A percentile compares a stretch with the other conserved stretches of the same genome.
Evolutionary conservation across 2,113 vertebrate species (phyloP).

Genomic region (Oreochromis spilurus): DNA sequence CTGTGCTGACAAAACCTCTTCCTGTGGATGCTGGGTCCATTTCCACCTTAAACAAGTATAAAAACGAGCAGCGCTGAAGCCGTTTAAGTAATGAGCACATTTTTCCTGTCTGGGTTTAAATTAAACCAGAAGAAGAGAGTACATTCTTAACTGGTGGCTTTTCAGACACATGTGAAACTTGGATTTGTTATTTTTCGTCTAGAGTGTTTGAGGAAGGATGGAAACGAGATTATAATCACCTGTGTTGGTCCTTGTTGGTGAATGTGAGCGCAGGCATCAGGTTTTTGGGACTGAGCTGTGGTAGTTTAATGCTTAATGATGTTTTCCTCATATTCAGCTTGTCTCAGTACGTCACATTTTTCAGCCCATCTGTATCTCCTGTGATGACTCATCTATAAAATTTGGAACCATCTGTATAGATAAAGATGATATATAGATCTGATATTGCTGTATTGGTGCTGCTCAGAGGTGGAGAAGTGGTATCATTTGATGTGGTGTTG

Average conservation of each 20-base stretch:
- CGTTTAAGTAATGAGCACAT: neutral
- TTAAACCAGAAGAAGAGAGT: neutral
- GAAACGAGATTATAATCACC: neutral
- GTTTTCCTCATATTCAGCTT: neutral
- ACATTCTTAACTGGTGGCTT: neutral
- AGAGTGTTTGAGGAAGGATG: neutral
- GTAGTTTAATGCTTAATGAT: neutral
- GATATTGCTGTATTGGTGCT: neutral
- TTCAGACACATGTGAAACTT: neutral
- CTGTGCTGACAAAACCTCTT: neutral
- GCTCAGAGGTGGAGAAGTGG: neutral
- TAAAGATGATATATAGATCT: neutral
- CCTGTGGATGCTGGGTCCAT: neutral
- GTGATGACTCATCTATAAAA: neutral
- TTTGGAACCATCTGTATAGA: neutral
- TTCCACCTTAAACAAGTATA: neutral
- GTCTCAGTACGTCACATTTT: neutral
- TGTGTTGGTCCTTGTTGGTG: neutral
- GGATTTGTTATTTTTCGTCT: neutral
- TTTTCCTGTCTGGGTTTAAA: neutral
- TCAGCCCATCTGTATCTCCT: neutral
- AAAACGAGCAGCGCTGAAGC: neutral
- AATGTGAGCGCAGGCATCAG: fast-evolving
- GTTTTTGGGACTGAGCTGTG: neutral
- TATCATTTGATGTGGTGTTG: fast-evolving